These are phyloP conservation scores for Pleuronectes platessa DNA, from an alignment of 2,113 vertebrate genomes.

Conservation along the genomic window DNA sequence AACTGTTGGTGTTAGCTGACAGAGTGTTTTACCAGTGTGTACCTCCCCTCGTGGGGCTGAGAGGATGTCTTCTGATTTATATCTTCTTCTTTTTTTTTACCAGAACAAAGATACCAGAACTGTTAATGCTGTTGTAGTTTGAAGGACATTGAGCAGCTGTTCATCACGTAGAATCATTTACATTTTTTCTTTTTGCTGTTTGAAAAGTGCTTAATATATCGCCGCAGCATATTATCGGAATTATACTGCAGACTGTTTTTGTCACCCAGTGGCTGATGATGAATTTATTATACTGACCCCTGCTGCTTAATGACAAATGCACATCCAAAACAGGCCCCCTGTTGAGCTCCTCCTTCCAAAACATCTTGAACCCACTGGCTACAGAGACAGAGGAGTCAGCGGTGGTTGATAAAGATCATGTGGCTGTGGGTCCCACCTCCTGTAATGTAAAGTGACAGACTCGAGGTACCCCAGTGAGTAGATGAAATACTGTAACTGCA, in stretches of 20 bases:
- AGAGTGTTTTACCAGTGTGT: constrained; percentile 26
- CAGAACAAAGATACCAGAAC: constrained; percentile 39
- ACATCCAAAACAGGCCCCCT: constrained; percentile 3
- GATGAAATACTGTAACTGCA: constrained; percentile 41
- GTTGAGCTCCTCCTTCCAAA: constrained; percentile 4
- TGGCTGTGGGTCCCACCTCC: constrained; percentile 3
- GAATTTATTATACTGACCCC: constrained; percentile 16
- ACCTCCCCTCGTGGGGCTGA: constrained; percentile 32
- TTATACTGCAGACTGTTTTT: constrained; percentile 27
- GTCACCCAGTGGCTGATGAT: constrained; percentile 1
- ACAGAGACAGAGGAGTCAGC: constrained; percentile 4
- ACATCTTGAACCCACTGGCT: not conserved
- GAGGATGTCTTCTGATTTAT: constrained; percentile 39
- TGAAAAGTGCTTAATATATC: constrained; percentile 5
- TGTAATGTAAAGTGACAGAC: constrained; percentile 44
- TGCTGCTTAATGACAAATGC: not conserved
- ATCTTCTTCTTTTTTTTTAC: constrained; percentile 5
- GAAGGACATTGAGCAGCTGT: constrained; percentile 7
- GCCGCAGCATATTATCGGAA: too few relatives aligned
- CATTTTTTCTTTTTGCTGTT: constrained; percentile 1
- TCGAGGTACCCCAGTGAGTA: constrained; percentile 33
- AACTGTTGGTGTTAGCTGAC: constrained; percentile 13
- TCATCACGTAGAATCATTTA: constrained; percentile 12
- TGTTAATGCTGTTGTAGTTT: constrained; percentile 6
- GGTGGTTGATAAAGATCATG: constrained; percentile 28